phyloP scores from a whole-genome alignment of 2,888 invertebrate species.

The Steinernema carpocapsae region DNA sequence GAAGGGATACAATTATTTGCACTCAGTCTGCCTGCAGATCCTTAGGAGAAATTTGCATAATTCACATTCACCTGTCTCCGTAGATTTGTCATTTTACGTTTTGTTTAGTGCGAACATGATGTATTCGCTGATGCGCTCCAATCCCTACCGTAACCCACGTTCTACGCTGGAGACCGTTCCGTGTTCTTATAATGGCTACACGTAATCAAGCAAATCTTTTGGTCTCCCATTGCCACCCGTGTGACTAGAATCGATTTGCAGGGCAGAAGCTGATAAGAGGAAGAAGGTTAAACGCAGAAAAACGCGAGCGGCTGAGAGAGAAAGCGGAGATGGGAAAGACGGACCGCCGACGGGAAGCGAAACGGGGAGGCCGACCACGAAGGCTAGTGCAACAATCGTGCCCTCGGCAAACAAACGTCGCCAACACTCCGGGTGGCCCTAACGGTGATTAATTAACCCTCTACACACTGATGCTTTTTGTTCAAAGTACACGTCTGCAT shows the following conservation, averaged over 20 bases:
- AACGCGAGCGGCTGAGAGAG: background rate
- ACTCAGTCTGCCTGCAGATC: too few species aligned
- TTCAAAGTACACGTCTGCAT: too few species aligned
- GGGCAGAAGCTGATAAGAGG: constrained; percentile 4
- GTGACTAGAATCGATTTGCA: constrained; percentile 24
- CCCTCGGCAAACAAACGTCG: constrained; percentile 8
- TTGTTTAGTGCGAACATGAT: too few species aligned
- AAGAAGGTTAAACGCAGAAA: background rate
- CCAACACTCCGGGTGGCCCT: constrained; percentile 1
- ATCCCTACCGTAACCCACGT: background rate
- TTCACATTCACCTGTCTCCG: constrained; percentile 3
- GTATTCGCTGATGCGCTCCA: background rate
- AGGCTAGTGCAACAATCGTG: background rate
- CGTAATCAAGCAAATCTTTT: background rate
- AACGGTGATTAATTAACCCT: background rate
- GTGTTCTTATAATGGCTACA: background rate
- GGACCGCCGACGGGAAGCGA: background rate
- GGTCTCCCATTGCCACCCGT: constrained; percentile 5
- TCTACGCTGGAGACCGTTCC: background rate
- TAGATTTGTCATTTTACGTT: background rate
- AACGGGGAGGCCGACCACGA: background rate
- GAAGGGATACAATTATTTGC: too few species aligned
- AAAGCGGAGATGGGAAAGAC: background rate
- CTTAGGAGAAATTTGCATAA: background rate
- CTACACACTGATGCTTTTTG: too few species aligned